Evolutionary conservation across 1,140 invertebrate species (phyloP).

Genomic region (Drosophila lacteicornis): DNA sequence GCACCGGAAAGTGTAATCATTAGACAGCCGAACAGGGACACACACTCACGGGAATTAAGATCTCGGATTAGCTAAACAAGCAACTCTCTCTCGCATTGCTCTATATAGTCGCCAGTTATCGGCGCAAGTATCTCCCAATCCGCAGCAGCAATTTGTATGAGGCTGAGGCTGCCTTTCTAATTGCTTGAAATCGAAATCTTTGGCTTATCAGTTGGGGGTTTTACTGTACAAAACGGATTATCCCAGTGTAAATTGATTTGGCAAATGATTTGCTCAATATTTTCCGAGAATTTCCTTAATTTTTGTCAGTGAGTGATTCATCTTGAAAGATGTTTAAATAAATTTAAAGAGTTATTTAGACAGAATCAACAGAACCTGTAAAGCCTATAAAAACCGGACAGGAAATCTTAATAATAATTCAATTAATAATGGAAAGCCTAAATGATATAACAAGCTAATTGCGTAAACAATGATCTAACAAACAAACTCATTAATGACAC

Average conservation of each 20-base stretch:
- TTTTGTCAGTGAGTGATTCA: constrained; percentile 20
- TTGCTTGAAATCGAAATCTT: constrained; percentile 30
- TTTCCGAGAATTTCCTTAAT: constrained; percentile 9
- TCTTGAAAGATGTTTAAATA: neutral
- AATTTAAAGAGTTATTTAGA: neutral
- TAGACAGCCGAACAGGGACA: constrained; percentile 41
- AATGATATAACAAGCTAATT: constrained; percentile 19
- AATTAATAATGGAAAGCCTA: constrained; percentile 22
- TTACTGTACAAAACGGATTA: constrained; percentile 19
- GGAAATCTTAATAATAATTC: constrained; percentile 29
- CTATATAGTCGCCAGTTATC: constrained; percentile 30
- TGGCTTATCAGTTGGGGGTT: constrained; percentile 30
- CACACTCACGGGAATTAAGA: constrained; percentile 36
- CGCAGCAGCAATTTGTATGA: constrained; percentile 18
- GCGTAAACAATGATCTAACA: constrained; percentile 12
- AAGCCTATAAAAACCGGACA: constrained; percentile 13
- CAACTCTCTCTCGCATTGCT: constrained; percentile 22
- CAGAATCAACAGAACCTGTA: neutral
- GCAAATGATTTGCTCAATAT: constrained; percentile 15
- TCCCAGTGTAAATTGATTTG: constrained; percentile 21
- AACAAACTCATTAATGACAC: constrained; percentile 1
- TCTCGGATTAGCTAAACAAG: constrained; percentile 41
- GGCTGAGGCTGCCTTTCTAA: constrained; percentile 30
- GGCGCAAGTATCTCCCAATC: constrained; percentile 8
- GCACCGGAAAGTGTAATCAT: constrained; percentile 63